These are phyloP conservation scores for Heliconius aoede DNA, from an alignment of 2,888 invertebrate species.

Conservation along the genomic window DNA sequence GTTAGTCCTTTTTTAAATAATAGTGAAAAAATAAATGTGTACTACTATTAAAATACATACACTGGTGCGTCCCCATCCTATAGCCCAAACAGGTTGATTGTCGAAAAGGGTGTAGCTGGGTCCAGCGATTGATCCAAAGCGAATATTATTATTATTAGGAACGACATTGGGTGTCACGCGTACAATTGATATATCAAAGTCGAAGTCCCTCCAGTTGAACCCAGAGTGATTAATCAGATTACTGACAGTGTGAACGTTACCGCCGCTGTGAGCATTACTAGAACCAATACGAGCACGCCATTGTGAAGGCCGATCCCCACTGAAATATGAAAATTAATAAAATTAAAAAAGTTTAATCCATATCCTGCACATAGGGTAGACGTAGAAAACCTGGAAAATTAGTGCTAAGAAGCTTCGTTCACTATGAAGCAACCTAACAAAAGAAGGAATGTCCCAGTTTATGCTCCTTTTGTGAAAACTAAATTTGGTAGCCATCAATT, in stretches of 20 bases:
- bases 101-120: constrained; percentile 57
- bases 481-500: no score
- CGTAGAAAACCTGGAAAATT: no score
- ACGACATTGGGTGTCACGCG: constrained; percentile 52
- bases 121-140: constrained; percentile 55
- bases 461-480: no score
- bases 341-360: no score
- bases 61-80: constrained; percentile 57
- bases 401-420: no score
- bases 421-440: no score
- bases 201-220: constrained; percentile 52
- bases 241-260: constrained; percentile 49
- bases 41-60: not conserved
- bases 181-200: constrained; percentile 66
- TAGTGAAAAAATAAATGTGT: not conserved
- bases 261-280: constrained; percentile 56
- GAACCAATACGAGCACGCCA: constrained; percentile 45
- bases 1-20: no score
- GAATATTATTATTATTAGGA: constrained; percentile 51
- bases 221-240: constrained; percentile 56
- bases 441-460: no score
- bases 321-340: constrained; percentile 34
- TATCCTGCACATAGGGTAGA: no score
- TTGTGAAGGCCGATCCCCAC: constrained; percentile 30
- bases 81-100: constrained; percentile 62